Conservation (phyloP, 2,113 vertebrate species). For the Syngnathus typhle region DNA sequence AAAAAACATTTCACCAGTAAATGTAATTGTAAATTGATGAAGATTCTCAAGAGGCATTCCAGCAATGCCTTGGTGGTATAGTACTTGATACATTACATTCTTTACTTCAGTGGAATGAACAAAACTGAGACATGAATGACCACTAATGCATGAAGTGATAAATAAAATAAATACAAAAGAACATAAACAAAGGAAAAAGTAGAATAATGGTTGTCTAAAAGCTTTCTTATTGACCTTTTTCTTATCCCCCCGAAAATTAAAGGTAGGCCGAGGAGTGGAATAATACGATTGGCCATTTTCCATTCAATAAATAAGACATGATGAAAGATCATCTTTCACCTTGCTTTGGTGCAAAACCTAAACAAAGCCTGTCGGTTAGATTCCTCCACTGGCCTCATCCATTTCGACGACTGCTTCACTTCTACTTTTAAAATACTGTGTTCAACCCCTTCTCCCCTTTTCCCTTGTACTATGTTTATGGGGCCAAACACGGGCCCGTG, state of each 20-base stretch:
- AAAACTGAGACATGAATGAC: conserved; percentile 38
- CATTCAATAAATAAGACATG: conserved; percentile 1
- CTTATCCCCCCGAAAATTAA: background rate
- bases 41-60: background rate
- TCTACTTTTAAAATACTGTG: background rate
- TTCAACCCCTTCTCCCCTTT: conserved; percentile 9
- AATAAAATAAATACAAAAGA: conserved; percentile 31
- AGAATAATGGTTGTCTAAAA: conserved; percentile 9
- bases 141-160: conserved; percentile 33
- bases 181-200: conserved; percentile 19
- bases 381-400: conserved; percentile 6
- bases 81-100: background rate
- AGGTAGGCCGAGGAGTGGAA: background rate
- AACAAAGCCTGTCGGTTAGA: conserved; percentile 21
- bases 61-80: background rate
- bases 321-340: conserved; percentile 1
- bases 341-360: conserved; percentile 9
- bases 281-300: background rate
- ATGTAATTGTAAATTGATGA: background rate
- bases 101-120: conserved; percentile 24
- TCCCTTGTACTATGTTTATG: conserved; percentile 22
- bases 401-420: background rate
- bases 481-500: conserved; percentile 4
- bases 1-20: background rate
- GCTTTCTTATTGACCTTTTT: conserved; percentile 19